Percentiles rank a stretch among this genome's conserved stretches.
These are phyloP conservation scores for Diabrotica balteata DNA, from an alignment of 2,888 invertebrate genomes.

Conservation along the genomic window DNA sequence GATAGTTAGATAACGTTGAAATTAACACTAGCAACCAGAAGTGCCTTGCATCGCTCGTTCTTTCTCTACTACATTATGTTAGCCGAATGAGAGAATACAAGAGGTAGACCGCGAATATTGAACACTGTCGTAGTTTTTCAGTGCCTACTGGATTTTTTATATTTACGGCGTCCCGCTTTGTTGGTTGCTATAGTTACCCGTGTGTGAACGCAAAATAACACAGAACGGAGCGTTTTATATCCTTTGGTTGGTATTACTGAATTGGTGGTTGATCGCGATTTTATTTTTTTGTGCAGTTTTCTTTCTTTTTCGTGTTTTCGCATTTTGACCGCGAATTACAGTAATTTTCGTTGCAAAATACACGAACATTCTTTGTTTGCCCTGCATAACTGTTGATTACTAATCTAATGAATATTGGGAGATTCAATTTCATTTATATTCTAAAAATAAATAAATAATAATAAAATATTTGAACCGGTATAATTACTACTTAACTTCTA, in stretches of 20 bases:
- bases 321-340: not conserved
- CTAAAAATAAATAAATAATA: no score
- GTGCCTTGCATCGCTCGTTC: constrained; percentile 45
- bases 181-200: constrained; percentile 57
- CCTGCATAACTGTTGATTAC: no score
- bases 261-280: constrained; percentile 4
- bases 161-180: constrained; percentile 59
- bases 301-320: not conserved
- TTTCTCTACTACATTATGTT: constrained; percentile 18
- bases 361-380: not conserved
- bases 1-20: constrained; percentile 62
- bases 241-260: constrained; percentile 10
- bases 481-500: no score
- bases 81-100: constrained; percentile 26
- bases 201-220: constrained; percentile 57
- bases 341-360: not conserved
- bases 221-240: constrained; percentile 34
- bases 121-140: constrained; percentile 52
- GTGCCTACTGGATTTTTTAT: constrained; percentile 51
- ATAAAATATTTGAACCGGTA: no score
- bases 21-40: constrained; percentile 60
- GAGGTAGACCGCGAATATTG: constrained; percentile 45
- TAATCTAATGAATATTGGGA: no score
- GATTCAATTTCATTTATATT: no score
- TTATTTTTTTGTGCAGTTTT: not conserved